Conservation (phyloP, 2,113 vertebrate genomes). For the Pelobates fuscus region DNA sequence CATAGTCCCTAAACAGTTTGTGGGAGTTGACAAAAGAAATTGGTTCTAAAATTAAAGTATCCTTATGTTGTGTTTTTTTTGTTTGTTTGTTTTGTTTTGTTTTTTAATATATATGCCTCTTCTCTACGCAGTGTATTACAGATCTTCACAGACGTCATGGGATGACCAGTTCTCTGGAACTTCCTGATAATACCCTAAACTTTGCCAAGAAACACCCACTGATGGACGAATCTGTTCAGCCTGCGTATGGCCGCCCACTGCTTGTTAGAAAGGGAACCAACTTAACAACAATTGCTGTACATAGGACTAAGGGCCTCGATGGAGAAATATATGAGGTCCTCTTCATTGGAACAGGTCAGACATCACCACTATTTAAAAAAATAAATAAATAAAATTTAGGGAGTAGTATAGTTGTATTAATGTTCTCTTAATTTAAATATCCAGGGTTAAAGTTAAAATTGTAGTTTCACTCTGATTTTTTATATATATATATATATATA, state of each 20-base stretch:
- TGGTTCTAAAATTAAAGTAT: too few species aligned
- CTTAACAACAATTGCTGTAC: conserved; percentile 89
- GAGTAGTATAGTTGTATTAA: too few species aligned
- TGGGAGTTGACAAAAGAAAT: too few species aligned
- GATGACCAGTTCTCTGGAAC: conserved; percentile 86
- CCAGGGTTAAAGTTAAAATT: too few species aligned
- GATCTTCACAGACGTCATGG: conserved; percentile 82
- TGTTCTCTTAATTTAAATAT: too few species aligned
- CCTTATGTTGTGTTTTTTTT: too few species aligned
- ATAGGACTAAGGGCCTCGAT: conserved; percentile 75
- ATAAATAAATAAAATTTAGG: too few species aligned
- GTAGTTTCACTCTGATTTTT: neutral
- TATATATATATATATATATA: neutral
- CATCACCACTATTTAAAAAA: neutral
- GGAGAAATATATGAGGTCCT: conserved; percentile 81
- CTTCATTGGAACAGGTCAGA: conserved; percentile 90
- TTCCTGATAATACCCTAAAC: conserved; percentile 92
- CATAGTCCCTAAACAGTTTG: too few species aligned
- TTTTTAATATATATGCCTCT: too few species aligned
- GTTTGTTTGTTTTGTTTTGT: too few species aligned
- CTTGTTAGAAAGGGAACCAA: conserved; percentile 88
- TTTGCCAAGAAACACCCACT: conserved; percentile 96
- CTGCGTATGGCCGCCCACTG: conserved; percentile 78
- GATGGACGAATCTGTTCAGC: conserved; percentile 81
- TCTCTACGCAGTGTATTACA: conserved; percentile 82